These are phyloP conservation scores for Telmatherina bonti DNA, from an alignment of 2,797 vertebrate genomes.

Conservation along the genomic window DNA sequence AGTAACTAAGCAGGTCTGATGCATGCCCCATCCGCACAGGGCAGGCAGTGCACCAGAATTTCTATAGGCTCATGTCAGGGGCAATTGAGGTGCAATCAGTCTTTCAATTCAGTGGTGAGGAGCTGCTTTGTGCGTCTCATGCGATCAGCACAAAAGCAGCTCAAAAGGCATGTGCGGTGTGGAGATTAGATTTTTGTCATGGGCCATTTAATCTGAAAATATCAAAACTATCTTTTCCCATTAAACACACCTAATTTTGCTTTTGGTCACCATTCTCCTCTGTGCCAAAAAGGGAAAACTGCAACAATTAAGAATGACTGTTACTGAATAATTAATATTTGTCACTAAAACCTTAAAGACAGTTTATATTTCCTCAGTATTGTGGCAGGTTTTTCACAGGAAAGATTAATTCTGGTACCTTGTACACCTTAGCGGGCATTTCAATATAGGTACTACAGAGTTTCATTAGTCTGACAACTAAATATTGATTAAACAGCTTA, in stretches of 20 bases:
- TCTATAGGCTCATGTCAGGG: conserved; percentile 45
- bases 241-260: not conserved
- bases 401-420: not conserved
- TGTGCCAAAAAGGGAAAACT: not conserved
- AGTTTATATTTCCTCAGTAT: not conserved
- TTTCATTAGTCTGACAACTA: not conserved
- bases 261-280: no score
- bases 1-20: conserved; percentile 23
- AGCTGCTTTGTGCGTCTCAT: conserved; percentile 40
- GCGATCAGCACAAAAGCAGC: conserved; percentile 33
- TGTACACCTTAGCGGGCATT: not conserved
- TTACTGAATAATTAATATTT: not conserved
- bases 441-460: not conserved
- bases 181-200: conserved; percentile 28
- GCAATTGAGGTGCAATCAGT: conserved; percentile 64
- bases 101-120: conserved; percentile 39
- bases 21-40: conserved; percentile 35
- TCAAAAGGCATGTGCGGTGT: conserved; percentile 22
- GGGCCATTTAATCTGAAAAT: conserved; percentile 13
- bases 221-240: not conserved
- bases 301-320: not conserved
- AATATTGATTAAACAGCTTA: conserved; percentile 2
- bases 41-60: conserved; percentile 6
- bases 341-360: not conserved
- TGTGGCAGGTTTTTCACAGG: not conserved